Evolutionary conservation across 1,140 invertebrate species (phyloP), one percentile per base, ranked within the genome.

Genomic region (Habropoda laboriosa): DNA sequence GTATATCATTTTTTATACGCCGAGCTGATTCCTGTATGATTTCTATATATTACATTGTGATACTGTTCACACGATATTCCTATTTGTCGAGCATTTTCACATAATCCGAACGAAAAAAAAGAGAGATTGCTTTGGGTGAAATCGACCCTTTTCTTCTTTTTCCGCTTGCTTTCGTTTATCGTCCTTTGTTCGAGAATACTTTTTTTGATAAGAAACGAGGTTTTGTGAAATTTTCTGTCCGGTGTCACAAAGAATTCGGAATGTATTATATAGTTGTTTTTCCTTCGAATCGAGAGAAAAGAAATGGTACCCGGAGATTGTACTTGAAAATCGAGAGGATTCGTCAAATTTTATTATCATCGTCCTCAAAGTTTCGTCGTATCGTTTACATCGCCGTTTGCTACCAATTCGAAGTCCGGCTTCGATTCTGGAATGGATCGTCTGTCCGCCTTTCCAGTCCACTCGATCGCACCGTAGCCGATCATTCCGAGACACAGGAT

Each of bases 401-500:
- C 76, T 6, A 93, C 91, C 35, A 93, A 79, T 68, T 93, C 89
- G 49, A 93, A 92, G 63, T 92, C 89, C 3, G 89, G 82, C 79
- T 91, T 91, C 0, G 79, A 55, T 30, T 74, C 40, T 7, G 68
- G 35, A 24, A 79, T 38, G 40, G 74, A 66, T n/a, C n/a, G n/a
- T 81, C 68, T 86, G 21, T 80, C 86, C 0, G 87, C 71, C 27
- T 68, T 73, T 0, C 87, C 87, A 0, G 76, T 87, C 32, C 67
- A 60, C 76, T 92, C 92, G 61, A 93, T 92, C 24, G 89, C 38
- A 49, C 91, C 91, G 67, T 97, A 98, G 61, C 97, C 96, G 1
- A 94, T 77, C 87, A 97, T 96, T 2, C 97, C 97, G 3, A 97
- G 86, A 1, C 96, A 89, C 5, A 98, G 93, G 1, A 97, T 91